phyloP scores from a whole-genome alignment of 1,140 invertebrate species.

The Neelides sp. region DNA sequence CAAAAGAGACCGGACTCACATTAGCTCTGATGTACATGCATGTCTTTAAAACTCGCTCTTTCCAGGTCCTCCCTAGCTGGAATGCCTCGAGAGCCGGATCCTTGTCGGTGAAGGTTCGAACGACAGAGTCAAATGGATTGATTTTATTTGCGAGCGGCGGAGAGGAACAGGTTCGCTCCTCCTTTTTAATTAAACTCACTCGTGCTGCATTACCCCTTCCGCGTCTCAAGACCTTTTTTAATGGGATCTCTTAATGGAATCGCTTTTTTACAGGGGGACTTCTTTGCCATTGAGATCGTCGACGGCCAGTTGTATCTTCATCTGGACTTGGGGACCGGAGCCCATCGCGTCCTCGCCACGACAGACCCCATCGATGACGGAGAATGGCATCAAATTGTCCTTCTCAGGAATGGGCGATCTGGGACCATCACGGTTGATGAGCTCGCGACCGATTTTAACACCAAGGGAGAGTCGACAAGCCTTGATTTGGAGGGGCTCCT shows the following conservation, averaged over 20 bases:
- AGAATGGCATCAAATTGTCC: slow-evolving; percentile 74
- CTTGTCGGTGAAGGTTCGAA: slow-evolving; percentile 84
- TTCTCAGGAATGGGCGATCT: slow-evolving; percentile 62
- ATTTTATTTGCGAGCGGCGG: slow-evolving; percentile 81
- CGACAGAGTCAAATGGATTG: slow-evolving; percentile 83
- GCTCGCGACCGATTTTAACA: slow-evolving; percentile 74
- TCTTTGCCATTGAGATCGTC: slow-evolving; percentile 86
- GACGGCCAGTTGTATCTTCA: slow-evolving; percentile 86
- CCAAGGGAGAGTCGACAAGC: slow-evolving; percentile 72
- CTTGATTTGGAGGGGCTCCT: slow-evolving; percentile 78
- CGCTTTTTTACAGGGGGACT: slow-evolving; percentile 69
- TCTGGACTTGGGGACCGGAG: slow-evolving; percentile 79
- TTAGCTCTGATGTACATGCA: slow-evolving; percentile 2
- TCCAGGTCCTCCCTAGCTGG: slow-evolving; percentile 72
- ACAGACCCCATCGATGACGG: slow-evolving; percentile 73
- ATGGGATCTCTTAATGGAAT: neutral
- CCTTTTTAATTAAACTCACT: too few species aligned
- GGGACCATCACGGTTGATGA: slow-evolving; percentile 83
- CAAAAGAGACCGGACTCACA: slow-evolving; percentile 4
- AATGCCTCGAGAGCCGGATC: slow-evolving; percentile 71
- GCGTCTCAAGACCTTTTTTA: slow-evolving; percentile 3
- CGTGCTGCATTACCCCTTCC: slow-evolving; percentile 26
- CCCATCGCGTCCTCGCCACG: slow-evolving; percentile 68
- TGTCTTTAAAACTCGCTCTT: slow-evolving; percentile 14
- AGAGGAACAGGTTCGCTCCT: slow-evolving; percentile 23